Base-by-base conservation (phyloP, 2,113 vertebrate species). In the Poeciliopsis prolifica region DNA sequence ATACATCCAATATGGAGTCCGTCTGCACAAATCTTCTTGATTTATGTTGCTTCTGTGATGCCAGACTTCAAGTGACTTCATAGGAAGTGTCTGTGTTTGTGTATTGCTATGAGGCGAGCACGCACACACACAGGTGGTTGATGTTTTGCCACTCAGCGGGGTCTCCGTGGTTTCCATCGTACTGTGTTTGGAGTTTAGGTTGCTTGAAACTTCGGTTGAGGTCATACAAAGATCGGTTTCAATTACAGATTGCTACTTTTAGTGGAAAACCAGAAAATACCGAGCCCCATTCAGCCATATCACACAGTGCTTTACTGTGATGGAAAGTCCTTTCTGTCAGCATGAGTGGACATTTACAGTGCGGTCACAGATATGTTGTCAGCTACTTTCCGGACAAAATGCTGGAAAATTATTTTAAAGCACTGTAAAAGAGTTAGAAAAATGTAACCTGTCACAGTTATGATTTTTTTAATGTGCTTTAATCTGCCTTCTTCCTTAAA, bases 321-420 rank as follows among this genome's bases (percentile, higher is more conserved):
- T 54, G 19, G 15, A 54, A 22, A 54, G 51, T 24, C 1, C 51
- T 24, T 54, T 54, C 5, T 24, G 19, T 54, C 22, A 8, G 51
- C 19, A 54, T 10, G 9, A 54, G 51, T 54, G n/a, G 51, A 54
- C 15, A 22, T 54, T 54, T 54, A 24, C 9, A 54, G 19, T 54
- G 22, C 2, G 22, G 22, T 54, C 15, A 17, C 22, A 9, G 51
- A 9, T n/a, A 24, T 54, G 22, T n/a, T 54, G 65, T 22, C 65
- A 30, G 62, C 60, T 76, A 19, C 61, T 68, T 44, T 48, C 65
- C 65, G 60, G 40, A 77, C 67, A 61, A 60, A 72, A 79, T 75
- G 17, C 7, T 28, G 51, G 19, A 65, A 65, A 67, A 75, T 54
- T 0, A 54, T 79, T 35, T 71, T 0, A 71, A 76, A 79, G 65